phyloP scores from a whole-genome alignment of 2,113 vertebrate species.

The Pontoporia blainvillei region DNA sequence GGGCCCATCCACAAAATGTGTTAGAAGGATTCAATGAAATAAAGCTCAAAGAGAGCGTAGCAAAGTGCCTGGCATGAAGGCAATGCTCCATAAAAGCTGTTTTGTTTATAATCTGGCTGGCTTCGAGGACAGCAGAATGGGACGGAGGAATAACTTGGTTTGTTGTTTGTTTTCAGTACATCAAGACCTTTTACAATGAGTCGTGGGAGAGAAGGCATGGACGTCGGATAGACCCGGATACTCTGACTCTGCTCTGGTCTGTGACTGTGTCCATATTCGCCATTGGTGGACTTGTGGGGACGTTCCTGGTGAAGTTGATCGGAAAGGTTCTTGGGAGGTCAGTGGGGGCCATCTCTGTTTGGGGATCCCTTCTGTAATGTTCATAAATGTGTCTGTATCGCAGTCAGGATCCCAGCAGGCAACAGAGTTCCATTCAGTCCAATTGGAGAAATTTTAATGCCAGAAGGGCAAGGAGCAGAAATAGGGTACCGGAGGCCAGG shows the following conservation, averaged over 20 bases:
- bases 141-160: background rate
- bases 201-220: conserved; percentile 87
- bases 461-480: background rate
- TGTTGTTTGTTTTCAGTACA: conserved; percentile 82
- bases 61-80: rapidly evolving
- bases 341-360: conserved; percentile 45
- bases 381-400: background rate
- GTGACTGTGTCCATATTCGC: conserved; percentile 94
- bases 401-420: background rate
- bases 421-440: background rate
- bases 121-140: background rate
- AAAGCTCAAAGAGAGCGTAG: background rate
- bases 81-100: rapidly evolving
- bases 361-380: background rate
- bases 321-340: conserved; percentile 91
- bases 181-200: conserved; percentile 92
- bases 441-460: background rate
- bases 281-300: conserved; percentile 92
- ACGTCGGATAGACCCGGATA: conserved; percentile 75
- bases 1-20: background rate
- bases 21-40: background rate
- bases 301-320: conserved; percentile 84
- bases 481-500: rapidly evolving
- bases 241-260: conserved; percentile 91
- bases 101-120: background rate